Conservation (phyloP, 2,113 vertebrate species). For the Myrmecophaga tridactyla region DNA sequence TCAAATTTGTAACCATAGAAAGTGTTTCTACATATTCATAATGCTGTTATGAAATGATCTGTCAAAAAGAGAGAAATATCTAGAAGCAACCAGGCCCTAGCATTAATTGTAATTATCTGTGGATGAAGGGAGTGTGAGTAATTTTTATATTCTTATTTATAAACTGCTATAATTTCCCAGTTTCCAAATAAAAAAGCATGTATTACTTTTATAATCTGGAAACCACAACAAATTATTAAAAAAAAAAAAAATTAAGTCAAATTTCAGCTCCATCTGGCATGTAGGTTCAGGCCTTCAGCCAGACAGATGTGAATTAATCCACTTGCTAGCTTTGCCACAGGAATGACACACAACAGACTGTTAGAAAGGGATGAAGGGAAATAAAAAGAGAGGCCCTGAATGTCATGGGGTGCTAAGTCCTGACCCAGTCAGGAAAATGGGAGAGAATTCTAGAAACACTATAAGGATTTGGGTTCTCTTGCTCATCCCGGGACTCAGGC, state of each 20-base stretch:
- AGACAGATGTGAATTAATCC: neutral
- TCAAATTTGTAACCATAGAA: neutral
- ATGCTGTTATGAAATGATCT: neutral
- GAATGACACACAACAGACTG: neutral
- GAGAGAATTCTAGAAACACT: neutral
- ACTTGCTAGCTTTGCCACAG: neutral
- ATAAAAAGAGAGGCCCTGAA: neutral
- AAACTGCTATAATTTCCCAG: neutral
- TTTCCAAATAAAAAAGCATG: neutral
- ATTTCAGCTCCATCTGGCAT: neutral
- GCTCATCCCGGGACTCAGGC: neutral
- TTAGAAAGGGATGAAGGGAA: neutral
- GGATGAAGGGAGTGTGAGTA: neutral
- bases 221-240: neutral
- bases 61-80: neutral
- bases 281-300: neutral
- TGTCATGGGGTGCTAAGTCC: neutral
- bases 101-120: neutral
- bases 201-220: neutral
- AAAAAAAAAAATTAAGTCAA: neutral
- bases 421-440: neutral
- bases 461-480: neutral
- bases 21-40: neutral
- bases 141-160: slow-evolving; percentile 16
- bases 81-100: neutral